Conservation (phyloP, 1,140 invertebrate species). For the Brachionus koreanus region DNA sequence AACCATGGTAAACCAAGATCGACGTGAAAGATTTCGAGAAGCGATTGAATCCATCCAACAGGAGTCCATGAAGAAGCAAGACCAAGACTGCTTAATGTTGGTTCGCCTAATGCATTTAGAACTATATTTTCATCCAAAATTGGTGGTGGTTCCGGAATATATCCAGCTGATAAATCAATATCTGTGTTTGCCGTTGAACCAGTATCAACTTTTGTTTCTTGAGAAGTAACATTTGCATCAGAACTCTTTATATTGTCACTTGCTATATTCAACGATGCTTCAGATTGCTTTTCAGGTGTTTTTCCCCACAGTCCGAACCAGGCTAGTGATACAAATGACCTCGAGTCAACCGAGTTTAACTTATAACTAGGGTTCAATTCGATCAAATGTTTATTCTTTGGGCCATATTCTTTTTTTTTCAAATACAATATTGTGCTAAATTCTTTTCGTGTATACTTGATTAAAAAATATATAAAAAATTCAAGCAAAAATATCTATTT, state of each 20-base stretch:
- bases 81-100: neutral
- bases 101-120: slow-evolving; percentile 42
- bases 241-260: slow-evolving; percentile 60
- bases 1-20: slow-evolving; percentile 34
- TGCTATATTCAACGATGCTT: slow-evolving; percentile 59
- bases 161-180: slow-evolving; percentile 9
- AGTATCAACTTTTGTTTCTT: neutral
- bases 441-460: neutral
- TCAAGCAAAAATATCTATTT: too few species aligned
- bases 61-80: slow-evolving; percentile 26
- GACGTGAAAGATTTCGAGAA: slow-evolving; percentile 32
- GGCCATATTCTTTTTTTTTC: neutral
- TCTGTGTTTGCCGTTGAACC: neutral
- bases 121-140: neutral
- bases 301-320: slow-evolving; percentile 44
- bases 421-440: neutral
- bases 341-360: neutral
- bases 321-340: slow-evolving; percentile 13
- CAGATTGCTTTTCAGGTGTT: slow-evolving; percentile 18
- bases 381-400: neutral
- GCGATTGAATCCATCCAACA: slow-evolving; percentile 36
- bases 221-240: neutral
- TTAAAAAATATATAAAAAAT: neutral
- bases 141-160: slow-evolving; percentile 41
- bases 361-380: neutral